Percentiles rank a stretch among this genome's conserved stretches.
Conservation (phyloP, 2,113 vertebrate genomes). For the Gasterosteus aculeatus region DNA sequence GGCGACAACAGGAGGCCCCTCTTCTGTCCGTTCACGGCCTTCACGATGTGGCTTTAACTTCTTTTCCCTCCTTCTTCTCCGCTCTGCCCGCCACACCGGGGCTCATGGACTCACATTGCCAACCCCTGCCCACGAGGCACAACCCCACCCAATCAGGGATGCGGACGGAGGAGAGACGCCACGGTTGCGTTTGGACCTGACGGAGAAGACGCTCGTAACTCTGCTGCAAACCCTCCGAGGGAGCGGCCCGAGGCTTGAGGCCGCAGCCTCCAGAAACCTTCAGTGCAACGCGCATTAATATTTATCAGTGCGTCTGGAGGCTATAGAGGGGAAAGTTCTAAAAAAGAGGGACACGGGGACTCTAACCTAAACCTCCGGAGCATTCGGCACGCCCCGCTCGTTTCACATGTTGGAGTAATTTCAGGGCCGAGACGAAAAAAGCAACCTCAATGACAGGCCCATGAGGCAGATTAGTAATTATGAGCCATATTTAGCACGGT, state of each 20-base stretch:
- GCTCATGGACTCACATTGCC: conserved; percentile 45
- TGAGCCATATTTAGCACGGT: conserved; percentile 56
- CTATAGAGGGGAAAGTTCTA: neutral
- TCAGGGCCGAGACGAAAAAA: conserved; percentile 40
- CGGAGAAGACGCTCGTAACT: neutral
- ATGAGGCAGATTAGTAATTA: conserved; percentile 63
- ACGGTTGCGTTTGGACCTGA: neutral
- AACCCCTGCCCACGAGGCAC: neutral
- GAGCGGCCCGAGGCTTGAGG: neutral
- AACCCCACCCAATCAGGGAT: neutral
- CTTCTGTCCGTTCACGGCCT: neutral
- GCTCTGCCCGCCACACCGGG: conserved; percentile 42
- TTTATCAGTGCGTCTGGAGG: neutral
- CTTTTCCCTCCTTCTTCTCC: conserved; percentile 12
- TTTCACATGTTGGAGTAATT: conserved; percentile 63
- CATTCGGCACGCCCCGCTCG: conserved; percentile 1
- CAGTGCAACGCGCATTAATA: neutral
- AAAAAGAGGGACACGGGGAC: neutral
- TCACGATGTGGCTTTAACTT: neutral
- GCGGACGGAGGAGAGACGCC: neutral
- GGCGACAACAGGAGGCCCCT: neutral
- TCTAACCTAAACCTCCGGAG: conserved; percentile 2
- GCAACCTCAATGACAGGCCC: conserved; percentile 73
- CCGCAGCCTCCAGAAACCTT: neutral
- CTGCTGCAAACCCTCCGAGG: neutral